Evolutionary conservation across 2,113 vertebrate species (phyloP), one percentile per base, ranked within the genome.

Genomic region (Tympanuchus pallidicinctus): DNA sequence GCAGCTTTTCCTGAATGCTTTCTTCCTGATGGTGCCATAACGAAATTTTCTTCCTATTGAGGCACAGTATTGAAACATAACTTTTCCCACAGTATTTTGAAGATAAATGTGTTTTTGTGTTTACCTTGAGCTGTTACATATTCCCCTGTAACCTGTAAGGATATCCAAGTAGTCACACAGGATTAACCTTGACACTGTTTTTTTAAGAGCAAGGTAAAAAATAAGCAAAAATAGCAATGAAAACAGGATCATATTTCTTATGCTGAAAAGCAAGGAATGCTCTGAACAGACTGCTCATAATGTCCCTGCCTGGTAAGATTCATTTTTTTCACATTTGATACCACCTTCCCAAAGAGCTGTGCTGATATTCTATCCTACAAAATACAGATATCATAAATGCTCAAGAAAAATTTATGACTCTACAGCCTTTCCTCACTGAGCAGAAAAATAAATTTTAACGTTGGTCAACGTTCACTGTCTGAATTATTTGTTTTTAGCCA

Each of bases 21-120:
- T 91, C 95, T 97, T 89, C 96, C 96, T 0, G 90, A 67, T 24
- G 97, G 97, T 60, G 96, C 95, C 98, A 98, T 98, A 47, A 40
- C 52, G 27, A 80, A 54, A 47, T 74, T 73, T 79, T 74, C 92
- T 83, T 80, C 94, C 70, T 91, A 82, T 63, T 67, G 86, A 72
- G 88, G 96, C 4, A 48, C 3, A 48, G 34, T 71, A 32, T 36
- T 82, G 34, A 70, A 28, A 82, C 16, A 1, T 15, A 82, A 42
- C 34, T n/a, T 60, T 34, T 20, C n/a, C 8, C 54, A 56, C 19
- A 63, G 19, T 22, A 48, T n/a, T 79, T 4, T 43, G 30, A 86
- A 79, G n/a, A 52, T 9, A 74, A 83, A 0, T n/a, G 3, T 40
- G 4, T 40, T 82, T 69, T 63, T 36, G 47, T 34, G 63, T 47